Evolutionary conservation across 2,888 invertebrate genomes (phyloP), one percentile per base, ranked within the genome.

Genomic region (Synanthedon tipuliformis): DNA sequence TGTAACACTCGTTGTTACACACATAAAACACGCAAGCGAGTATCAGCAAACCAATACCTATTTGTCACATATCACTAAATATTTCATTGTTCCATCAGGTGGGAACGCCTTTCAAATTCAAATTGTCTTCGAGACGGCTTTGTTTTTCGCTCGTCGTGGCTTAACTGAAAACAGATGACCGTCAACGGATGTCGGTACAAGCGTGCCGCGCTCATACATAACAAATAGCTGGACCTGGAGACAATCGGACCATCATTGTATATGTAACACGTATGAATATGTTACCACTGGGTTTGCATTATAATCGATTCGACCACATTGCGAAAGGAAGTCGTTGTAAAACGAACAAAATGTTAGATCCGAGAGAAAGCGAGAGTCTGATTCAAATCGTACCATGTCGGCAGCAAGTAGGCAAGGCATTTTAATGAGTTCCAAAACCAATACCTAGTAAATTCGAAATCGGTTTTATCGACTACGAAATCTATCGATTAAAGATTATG

Each of bases 81-180:
- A 61, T 54, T 57, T 65, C 61, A 73, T 71, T 75, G 65, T 77
- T 62, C 67, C 57, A 56, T 61, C 60, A 63, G 62, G 59, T 63
- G 66, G 53, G 58, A 60, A 63, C 56, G 57, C 68, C 66, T 74
- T 75, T 74, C 65, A 67, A 66, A 77, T 77, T 73, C 62, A 72
- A 75, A 72, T 73, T 56, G 67, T 65, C 66, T 65, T 61, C 59
- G 61, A 67, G 64, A 59, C 71, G 68, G 66, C 75, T 72, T 78
- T 80, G 78, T 78, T 75, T 72, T 67, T 64, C 70, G 63, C 64
- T 64, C 64, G 70, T 66, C 73, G 69, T 71, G 69, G 69, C 62
- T 67, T 61, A 73, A 81, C 81, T 81, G 80, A 83, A 83, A 81
- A 80, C 79, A 78, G 70, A 67, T 65, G 71, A 64, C 78, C 77